Evolutionary conservation across 1,140 invertebrate genomes (phyloP).

Genomic region (Trichomalopsis sarcophagae): DNA sequence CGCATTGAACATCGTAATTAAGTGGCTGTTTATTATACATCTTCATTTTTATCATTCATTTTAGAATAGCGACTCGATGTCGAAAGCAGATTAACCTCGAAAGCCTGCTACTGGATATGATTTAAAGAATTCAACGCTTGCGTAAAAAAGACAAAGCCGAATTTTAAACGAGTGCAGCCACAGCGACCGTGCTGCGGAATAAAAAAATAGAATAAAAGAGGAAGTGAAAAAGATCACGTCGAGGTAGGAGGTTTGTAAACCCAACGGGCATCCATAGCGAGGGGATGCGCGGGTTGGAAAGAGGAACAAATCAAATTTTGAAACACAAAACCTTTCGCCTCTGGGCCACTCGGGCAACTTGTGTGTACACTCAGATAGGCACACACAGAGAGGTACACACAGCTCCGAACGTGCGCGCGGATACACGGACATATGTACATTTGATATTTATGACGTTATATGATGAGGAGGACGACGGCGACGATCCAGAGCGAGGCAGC

Average conservation of each 20-base stretch:
- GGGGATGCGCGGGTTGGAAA: neutral
- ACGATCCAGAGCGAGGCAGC: neutral
- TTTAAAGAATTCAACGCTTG: slow-evolving; percentile 23
- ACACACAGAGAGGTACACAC: neutral
- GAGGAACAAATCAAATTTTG: slow-evolving; percentile 50
- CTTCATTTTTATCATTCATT: no score
- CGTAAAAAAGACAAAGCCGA: slow-evolving; percentile 17
- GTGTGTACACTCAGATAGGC: neutral
- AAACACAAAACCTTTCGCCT: slow-evolving; percentile 45
- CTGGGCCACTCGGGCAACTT: neutral
- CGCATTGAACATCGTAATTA: no score
- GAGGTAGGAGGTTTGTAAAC: neutral
- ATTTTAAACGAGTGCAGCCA: neutral
- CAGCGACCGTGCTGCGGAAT: neutral
- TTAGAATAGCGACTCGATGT: no score
- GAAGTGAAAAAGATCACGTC: neutral
- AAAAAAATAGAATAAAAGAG: neutral
- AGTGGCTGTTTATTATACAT: no score
- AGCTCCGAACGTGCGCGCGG: neutral
- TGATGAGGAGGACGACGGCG: neutral
- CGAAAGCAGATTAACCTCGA: neutral
- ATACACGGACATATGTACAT: slow-evolving; percentile 39
- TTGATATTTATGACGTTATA: slow-evolving; percentile 56
- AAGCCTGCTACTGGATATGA: neutral
- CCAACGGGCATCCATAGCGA: neutral